These are phyloP conservation scores for Diarsia dahlii DNA, from an alignment of 2,888 invertebrate species.

Conservation along the genomic window DNA sequence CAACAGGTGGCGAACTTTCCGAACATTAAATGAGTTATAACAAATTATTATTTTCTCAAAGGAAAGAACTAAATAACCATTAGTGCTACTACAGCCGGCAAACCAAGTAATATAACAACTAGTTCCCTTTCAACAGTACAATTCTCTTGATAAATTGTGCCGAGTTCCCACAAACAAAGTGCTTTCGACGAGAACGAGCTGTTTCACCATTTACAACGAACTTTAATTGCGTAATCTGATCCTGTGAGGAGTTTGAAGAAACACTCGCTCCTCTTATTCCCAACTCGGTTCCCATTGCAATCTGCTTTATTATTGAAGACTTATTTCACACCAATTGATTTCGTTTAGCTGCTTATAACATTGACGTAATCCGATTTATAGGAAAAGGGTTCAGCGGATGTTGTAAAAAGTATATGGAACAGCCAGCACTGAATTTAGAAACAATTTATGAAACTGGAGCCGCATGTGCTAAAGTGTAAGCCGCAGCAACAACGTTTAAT, in stretches of 20 bases:
- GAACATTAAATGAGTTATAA: constrained; percentile 36
- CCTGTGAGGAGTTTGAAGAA: constrained; percentile 69
- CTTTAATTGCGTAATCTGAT: constrained; percentile 81
- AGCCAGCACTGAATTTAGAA: constrained; percentile 49
- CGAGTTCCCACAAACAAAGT: constrained; percentile 75
- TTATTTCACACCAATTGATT: constrained; percentile 44
- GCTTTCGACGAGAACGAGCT: constrained; percentile 72
- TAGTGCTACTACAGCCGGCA: constrained; percentile 13
- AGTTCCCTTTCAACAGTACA: constrained; percentile 68
- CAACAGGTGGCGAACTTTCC: constrained; percentile 51
- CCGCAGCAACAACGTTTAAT: constrained; percentile 31
- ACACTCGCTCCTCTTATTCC: constrained; percentile 67
- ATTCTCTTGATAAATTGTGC: constrained; percentile 76
- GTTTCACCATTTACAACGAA: constrained; percentile 74
- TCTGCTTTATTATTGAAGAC: constrained; percentile 52
- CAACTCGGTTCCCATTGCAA: constrained; percentile 52
- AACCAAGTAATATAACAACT: constrained; percentile 46
- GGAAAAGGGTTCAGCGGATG: constrained; percentile 56
- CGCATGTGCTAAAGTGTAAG: constrained; percentile 21
- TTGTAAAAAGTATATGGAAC: constrained; percentile 58
- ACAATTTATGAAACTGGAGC: constrained; percentile 54
- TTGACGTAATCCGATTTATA: constrained; percentile 51
- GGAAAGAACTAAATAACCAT: constrained; percentile 37
- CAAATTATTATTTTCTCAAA: constrained; percentile 45
- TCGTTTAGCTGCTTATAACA: constrained; percentile 41